Base-by-base conservation (phyloP, 92 coral and sea anemone species). In the Zoanthus solanderi region DNA sequence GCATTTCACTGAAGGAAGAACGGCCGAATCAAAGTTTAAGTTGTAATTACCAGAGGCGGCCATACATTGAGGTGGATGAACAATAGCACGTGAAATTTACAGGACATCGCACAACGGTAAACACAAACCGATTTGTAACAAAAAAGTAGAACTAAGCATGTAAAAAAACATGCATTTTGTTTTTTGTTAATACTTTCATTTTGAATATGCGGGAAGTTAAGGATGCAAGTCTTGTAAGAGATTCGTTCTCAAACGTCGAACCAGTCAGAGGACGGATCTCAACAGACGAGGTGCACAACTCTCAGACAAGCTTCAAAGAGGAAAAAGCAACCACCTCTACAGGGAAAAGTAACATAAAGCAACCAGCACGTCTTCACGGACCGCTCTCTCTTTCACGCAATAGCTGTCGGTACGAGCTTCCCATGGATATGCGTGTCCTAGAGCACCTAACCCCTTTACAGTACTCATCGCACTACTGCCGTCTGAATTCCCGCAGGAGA, bases 351-450 rank as follows among this genome's bases (percentile, higher is more conserved):
- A 88, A 88, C 12, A 91, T 83, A 44, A 32, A 87, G 60, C 87
- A 85, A 11, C 88, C 88, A 71, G 89, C 99, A 4, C 93, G 99
- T 95, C 84, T 97, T 68, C 94, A 92, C 72, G 99, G 99, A 1
- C 99, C 99, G 48, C 91, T 95, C 79, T 93, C 99, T 14, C 87
- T 97, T 17, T 90, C 98, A 54, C 94, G 98, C 3, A 93, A 92
- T 73, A 90, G 98, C 65, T 97, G 99, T 57, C 90, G 99, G 11
- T 97, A 93, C 90, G 98, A 97, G 63, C 94, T 97, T 5, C 99
- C 99, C 54, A 97, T 97, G 99, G 98, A 97, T 72, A 85, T 97
- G 92, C 88, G 92, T 81, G 86, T 85, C 12, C 92, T 97, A 28
- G 99, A 97, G 72, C 85, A 76, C 2, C 78, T 97, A 79, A 92